Percentiles rank a stretch among this genome's conserved stretches.
Conservation (phyloP, 2,797 vertebrate genomes). For the Capromys pilorides region DNA sequence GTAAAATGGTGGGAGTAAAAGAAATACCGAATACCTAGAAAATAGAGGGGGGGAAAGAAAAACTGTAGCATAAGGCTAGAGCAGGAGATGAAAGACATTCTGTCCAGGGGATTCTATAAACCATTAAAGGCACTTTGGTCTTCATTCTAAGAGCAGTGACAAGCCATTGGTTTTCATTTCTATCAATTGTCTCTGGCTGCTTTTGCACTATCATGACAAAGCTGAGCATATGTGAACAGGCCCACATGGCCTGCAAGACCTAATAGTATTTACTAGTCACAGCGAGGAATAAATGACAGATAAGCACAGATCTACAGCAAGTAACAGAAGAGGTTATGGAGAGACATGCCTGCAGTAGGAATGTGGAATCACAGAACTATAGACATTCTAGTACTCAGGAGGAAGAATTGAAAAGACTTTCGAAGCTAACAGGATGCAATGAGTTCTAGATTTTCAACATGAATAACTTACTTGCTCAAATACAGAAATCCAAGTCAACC, state of each 20-base stretch:
- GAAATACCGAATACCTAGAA: neutral
- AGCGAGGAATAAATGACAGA: neutral
- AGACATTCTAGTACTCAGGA: neutral
- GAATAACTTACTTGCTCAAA: neutral
- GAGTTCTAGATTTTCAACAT: neutral
- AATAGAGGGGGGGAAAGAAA: neutral
- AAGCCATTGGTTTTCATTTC: constrained; percentile 26
- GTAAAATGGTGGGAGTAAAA: neutral
- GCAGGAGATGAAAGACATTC: neutral
- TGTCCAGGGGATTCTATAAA: neutral
- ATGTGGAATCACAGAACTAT: neutral
- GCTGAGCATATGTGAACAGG: neutral
- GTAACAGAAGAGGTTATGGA: neutral
- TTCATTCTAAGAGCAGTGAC: constrained; percentile 9
- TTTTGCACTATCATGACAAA: neutral
- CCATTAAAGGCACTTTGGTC: neutral
- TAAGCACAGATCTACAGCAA: neutral
- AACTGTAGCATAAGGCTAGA: neutral
- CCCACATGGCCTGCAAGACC: neutral
- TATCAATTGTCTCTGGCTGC: neutral
- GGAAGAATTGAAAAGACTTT: neutral
- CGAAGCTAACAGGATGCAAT: too few relatives aligned
- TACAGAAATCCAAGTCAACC: neutral
- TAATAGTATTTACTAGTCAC: neutral
- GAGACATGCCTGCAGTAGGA: neutral